Conservation (phyloP, 2,113 vertebrate species). For the Pseudolaguvia tuberculata region DNA sequence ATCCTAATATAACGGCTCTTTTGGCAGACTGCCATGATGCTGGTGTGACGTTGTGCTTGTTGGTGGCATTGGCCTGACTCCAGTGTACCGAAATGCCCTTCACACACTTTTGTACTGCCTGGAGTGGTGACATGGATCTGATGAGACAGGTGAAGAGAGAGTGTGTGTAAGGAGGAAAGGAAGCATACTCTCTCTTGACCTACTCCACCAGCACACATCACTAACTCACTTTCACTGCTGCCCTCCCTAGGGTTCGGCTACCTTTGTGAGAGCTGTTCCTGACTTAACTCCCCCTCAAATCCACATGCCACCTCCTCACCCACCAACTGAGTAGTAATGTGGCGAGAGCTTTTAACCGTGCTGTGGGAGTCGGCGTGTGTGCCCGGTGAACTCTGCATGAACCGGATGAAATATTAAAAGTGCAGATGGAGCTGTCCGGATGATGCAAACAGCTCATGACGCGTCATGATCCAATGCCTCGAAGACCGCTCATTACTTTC, state of each 20-base stretch:
- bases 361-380: constrained; percentile 56
- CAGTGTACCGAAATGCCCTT: constrained; percentile 78
- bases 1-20: neutral
- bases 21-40: constrained; percentile 11
- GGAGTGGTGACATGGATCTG: constrained; percentile 94
- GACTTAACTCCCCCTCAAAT: constrained; percentile 63
- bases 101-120: constrained; percentile 82
- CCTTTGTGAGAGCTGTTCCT: constrained; percentile 72
- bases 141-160: constrained; percentile 83
- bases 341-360: constrained; percentile 78
- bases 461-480: constrained; percentile 95
- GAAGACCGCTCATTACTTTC: constrained; percentile 90
- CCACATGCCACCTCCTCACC: too few relatives aligned
- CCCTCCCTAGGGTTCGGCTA: constrained; percentile 77
- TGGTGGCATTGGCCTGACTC: constrained; percentile 68
- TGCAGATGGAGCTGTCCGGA: constrained; percentile 98
- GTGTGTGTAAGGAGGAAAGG: constrained; percentile 70
- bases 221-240: constrained; percentile 68
- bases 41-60: constrained; percentile 7
- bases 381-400: constrained; percentile 90
- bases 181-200: constrained; percentile 65
- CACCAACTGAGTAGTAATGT: constrained; percentile 74
- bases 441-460: constrained; percentile 92
- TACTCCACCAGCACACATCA: constrained; percentile 21
- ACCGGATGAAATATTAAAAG: constrained; percentile 99